Base-by-base conservation (phyloP, 2,888 invertebrate species). In the Falcaria lacertinaria region DNA sequence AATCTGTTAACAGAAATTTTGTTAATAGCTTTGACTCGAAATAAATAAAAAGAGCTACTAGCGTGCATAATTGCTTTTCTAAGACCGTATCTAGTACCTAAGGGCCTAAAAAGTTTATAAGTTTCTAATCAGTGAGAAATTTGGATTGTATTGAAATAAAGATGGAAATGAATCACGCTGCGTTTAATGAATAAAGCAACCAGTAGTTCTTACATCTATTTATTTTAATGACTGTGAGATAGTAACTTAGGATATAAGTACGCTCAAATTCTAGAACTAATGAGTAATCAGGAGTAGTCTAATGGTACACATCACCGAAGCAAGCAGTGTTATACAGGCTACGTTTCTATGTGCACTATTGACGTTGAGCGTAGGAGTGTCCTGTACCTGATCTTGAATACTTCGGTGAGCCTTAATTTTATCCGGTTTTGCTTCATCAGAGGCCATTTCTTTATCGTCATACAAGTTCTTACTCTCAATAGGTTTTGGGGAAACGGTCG, bases 151-250 rank as follows among this genome's bases (percentile, higher is more conserved):
- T n/a, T n/a, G n/a, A n/a, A n/a, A n/a, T n/a, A n/a, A n/a, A n/a
- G n/a, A n/a, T n/a, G n/a, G n/a, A n/a, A n/a, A n/a, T n/a, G n/a
- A n/a, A n/a, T n/a, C n/a, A n/a, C n/a, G n/a, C n/a, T n/a, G 7
- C 6, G 3, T 22, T 6, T 22, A 22, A 7, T 22, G 17, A 52
- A 55, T 43, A 40, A 45, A 47, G 48, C 34, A 40, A 34, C 34
- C 42, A 50, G 40, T 39, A 47, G 44, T 42, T 60, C 63, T 74
- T 78, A 71, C 50, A 65, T 50, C 52, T 69, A 72, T 74, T 73
- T 74, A 77, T 60, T 76, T 79, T 85, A 87, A 80, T 87, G 86
- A 87, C 87, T 86, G 83, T 81, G 76, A 80, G 70, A 69, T 64
- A 71, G 56, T 60, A 65, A 54, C 63, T 73, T 73, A 73, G 54